Base-by-base conservation (phyloP, 2,113 vertebrate species). In the Chionis minor region DNA sequence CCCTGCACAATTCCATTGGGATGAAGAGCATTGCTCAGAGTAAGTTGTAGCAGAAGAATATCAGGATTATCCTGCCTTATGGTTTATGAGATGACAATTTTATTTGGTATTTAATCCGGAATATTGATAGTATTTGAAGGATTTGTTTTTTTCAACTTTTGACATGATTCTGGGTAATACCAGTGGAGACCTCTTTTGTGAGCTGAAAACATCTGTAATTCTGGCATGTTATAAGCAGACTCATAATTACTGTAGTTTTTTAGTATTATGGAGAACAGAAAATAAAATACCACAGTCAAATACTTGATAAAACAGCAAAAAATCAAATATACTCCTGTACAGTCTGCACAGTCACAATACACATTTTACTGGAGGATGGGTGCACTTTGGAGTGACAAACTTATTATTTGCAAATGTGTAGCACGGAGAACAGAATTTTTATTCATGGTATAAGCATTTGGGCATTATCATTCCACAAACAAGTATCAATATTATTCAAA, bases 1-100 rank as follows among this genome's bases (percentile, higher is more conserved):
- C 7, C 44, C 26, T 49, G 33, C 32, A 21, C 1, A 14, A 8
- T 7, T 9, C 0, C 0, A 12, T 4, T 4, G 7, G 1, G 1
- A 35, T n/a, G 12, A 22, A 78, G 78, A 44, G 12, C 11, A 16
- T 21, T 23, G 8, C 12, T 20, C 11, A 17, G 18, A 30, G 9
- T 13, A 67, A 81, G 12, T 33, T 71, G 19, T 0, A 74, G 33
- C 13, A 56, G 18, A 78, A 83, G 8, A 19, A 32, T 47, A 51
- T 44, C 1, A 15, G 24, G 6, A 27, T 40, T 58, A 24, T 33
- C 8, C 33, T 72, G 47, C 12, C 16, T 23, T 52, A 45, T 7
- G 3, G 14, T 15, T 69, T 72, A 11, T 74, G 35, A 82, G 10
- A 24, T 38, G 8, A 52, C 2, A 1, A 66, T 49, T 81, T 63